phyloP scores from a whole-genome alignment of 2,797 vertebrate genomes.

The Mormyrus hasselquistii region DNA sequence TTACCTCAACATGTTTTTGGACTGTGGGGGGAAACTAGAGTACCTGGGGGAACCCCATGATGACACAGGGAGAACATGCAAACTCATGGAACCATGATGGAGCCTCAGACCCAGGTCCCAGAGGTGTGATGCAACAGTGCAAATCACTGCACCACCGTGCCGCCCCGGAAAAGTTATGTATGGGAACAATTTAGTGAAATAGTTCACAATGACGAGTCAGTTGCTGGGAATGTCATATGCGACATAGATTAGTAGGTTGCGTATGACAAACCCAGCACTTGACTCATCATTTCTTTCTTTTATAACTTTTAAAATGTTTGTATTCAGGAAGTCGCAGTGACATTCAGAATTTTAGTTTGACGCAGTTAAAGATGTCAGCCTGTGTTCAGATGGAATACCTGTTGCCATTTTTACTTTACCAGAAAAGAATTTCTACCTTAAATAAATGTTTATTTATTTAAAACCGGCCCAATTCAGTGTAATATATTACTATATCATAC shows the following conservation, averaged over 20 bases:
- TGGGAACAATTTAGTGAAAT: too few relatives aligned
- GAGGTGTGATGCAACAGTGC: too few relatives aligned
- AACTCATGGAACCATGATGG: neutral
- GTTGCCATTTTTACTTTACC: neutral
- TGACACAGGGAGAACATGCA: neutral
- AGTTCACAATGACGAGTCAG: too few relatives aligned
- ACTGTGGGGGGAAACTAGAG: neutral
- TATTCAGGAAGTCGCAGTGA: neutral
- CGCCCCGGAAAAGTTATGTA: neutral
- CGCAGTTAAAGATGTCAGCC: too few relatives aligned
- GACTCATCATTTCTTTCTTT: too few relatives aligned
- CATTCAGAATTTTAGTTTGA: neutral
- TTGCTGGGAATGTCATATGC: too few relatives aligned
- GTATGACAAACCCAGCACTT: too few relatives aligned
- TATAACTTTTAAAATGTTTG: neutral
- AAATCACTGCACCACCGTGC: neutral
- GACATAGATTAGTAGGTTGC: neutral
- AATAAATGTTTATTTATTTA: too few relatives aligned
- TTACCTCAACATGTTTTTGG: too few relatives aligned
- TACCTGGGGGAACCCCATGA: neutral
- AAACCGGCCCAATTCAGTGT: too few relatives aligned
- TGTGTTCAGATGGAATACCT: too few relatives aligned
- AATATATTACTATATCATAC: neutral
- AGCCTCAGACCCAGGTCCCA: neutral
- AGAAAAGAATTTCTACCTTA: too few relatives aligned